Base-by-base conservation (phyloP, 2,797 vertebrate genomes). In the Phoeniculus purpureus region DNA sequence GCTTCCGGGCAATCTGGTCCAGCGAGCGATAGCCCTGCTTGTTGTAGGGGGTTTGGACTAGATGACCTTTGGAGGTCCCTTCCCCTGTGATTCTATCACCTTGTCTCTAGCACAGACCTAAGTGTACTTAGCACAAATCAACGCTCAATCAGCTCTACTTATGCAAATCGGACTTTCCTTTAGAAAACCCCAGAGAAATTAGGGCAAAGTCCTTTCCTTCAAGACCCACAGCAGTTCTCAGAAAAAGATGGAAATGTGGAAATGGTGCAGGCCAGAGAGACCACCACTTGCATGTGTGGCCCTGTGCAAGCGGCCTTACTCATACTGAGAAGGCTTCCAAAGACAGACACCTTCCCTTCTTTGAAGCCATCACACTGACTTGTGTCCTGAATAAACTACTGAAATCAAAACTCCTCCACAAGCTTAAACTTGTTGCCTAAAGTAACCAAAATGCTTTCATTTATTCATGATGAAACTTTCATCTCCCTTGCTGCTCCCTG, bases 161-260 rank as follows among this genome's bases (percentile, higher is more conserved):
- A 40, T 40, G 40, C 40, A 40, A 40, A 40, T 71, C 9, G 5
- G 37, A 21, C 25, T 67, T 25, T n/a, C 54, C 25, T 73, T 59
- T n/a, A 52, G 47, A 56, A 75, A 6, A 10, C 8, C 43, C 0
- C 12, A 45, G 10, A 47, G 26, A 10, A 82, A 85, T 52, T 12
- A 48, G 7, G 3, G 29, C 31, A 61, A 15, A 26, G 22, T 5
- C 6, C 12, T 47, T 78, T 58, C 71, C 61, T 15, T 32, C 11
- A 27, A 19, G 5, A 40, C 23, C 45, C 29, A 15, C 3, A 26
- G 20, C 31, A 55, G 22, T 6, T 15, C 37, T 34, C 40, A 40
- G 32, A 18, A 67, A 50, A 3, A 23, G 0, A 3, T 3, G 37
- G 7, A 68, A 78, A 29, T 0, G 2, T n/a, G 16, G 16, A 4